Evolutionary conservation across 2,888 invertebrate species (phyloP).

Genomic region (Augochlorella aurata): DNA sequence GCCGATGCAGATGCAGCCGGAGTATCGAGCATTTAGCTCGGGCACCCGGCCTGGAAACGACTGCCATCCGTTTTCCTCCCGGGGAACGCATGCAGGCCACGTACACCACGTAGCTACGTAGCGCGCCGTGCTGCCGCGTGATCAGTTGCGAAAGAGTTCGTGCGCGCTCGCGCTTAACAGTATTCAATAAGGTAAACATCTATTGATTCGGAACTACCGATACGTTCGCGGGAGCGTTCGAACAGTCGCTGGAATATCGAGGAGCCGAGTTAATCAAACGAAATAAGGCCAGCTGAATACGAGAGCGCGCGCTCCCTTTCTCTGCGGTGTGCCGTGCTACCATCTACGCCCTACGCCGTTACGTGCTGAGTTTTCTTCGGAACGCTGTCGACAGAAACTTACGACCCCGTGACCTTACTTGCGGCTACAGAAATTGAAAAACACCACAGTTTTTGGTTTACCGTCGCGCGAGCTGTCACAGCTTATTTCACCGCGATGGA

Average conservation of each 20-base stretch:
- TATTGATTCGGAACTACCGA: slow-evolving; percentile 43
- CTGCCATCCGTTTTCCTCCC: slow-evolving; percentile 28
- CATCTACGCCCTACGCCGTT: no score
- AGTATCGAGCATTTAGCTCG: slow-evolving; percentile 6
- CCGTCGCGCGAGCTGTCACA: no score
- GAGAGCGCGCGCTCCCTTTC: neutral
- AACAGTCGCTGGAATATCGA: slow-evolving; percentile 29
- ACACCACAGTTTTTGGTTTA: no score
- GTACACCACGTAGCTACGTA: slow-evolving; percentile 24
- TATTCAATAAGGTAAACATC: slow-evolving; percentile 50
- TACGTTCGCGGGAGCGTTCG: slow-evolving; percentile 13
- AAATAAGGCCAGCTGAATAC: slow-evolving; percentile 15
- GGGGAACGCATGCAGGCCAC: slow-evolving; percentile 37
- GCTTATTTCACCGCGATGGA: no score
- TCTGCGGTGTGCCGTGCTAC: neutral
- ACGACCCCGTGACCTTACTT: no score
- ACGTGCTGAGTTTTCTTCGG: no score
- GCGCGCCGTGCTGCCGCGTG: neutral
- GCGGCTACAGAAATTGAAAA: no score
- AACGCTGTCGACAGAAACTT: no score
- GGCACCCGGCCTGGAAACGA: slow-evolving; percentile 11
- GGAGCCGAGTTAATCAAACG: slow-evolving; percentile 38
- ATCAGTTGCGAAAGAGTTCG: slow-evolving; percentile 34
- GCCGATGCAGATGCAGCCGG: neutral
- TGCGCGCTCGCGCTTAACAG: slow-evolving; percentile 29